Evolutionary conservation across 2,888 invertebrate genomes (phyloP).

Genomic region (Pandemis heparana): DNA sequence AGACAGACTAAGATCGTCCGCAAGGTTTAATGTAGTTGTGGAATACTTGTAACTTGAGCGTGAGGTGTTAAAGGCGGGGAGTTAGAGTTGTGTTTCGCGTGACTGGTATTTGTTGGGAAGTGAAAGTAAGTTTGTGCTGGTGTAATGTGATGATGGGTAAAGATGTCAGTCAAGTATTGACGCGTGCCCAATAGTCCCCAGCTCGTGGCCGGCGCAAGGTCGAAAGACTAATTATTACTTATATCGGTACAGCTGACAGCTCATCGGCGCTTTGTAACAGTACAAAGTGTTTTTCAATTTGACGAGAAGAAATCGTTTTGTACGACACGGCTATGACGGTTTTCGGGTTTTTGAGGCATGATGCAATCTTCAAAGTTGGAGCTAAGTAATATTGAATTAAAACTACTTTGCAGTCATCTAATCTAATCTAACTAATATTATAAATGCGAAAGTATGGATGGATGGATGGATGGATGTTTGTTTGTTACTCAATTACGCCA

Average conservation of each 20-base stretch:
- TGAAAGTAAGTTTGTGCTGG: constrained; percentile 57
- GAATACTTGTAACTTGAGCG: not conserved
- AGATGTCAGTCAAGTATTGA: constrained; percentile 82
- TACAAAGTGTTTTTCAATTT: constrained; percentile 25
- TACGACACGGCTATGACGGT: constrained; percentile 9
- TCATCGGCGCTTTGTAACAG: constrained; percentile 33
- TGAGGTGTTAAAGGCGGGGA: constrained; percentile 37
- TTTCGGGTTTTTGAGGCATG: not conserved
- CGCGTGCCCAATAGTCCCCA: constrained; percentile 75
- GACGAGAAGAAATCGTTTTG: constrained; percentile 14
- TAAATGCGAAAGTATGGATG: no score
- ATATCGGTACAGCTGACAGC: constrained; percentile 54
- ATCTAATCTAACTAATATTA: no score
- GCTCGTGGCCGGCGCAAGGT: constrained; percentile 60
- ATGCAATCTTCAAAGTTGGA: not conserved
- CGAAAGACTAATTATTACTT: constrained; percentile 77
- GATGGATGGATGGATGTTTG: no score
- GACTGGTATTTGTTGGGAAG: constrained; percentile 20
- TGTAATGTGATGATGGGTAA: constrained; percentile 79
- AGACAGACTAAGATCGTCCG: constrained; percentile 69
- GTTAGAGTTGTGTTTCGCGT: constrained; percentile 56
- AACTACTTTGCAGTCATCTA: not conserved
- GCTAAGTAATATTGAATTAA: not conserved
- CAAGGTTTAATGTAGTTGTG: constrained; percentile 42
- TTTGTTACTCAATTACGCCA: no score